Conservation (phyloP, 1,140 invertebrate genomes). For the Drosophila nikananu region DNA sequence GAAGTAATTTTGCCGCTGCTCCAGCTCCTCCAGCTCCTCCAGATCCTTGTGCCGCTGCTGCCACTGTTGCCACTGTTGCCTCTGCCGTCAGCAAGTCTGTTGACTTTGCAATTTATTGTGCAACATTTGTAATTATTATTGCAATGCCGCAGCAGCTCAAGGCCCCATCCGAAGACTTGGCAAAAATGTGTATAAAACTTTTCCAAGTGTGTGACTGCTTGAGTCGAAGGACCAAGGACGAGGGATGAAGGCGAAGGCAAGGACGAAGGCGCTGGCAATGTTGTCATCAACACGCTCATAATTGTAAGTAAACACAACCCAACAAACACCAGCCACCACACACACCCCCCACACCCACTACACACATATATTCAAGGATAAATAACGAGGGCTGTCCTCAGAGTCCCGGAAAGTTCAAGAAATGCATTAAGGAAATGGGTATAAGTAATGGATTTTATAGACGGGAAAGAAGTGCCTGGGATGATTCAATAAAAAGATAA, state of each 20-base stretch:
- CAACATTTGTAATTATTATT: constrained; percentile 85
- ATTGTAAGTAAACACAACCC: constrained; percentile 80
- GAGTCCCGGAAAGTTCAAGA: constrained; percentile 17
- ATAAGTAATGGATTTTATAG: constrained; percentile 10
- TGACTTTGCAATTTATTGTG: constrained; percentile 84
- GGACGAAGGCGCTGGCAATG: constrained; percentile 35
- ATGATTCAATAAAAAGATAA: not conserved
- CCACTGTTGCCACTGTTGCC: not conserved
- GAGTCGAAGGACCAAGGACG: constrained; percentile 47
- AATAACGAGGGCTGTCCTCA: constrained; percentile 26
- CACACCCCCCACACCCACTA: constrained; percentile 1
- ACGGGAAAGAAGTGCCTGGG: not conserved
- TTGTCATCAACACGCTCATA: constrained; percentile 81
- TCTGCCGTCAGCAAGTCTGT: constrained; percentile 60
- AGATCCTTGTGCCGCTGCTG: constrained; percentile 2
- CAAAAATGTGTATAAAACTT: constrained; percentile 39
- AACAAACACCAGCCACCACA: constrained; percentile 50
- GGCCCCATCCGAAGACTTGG: constrained; percentile 34
- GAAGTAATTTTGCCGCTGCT: constrained; percentile 75
- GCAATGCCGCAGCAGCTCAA: constrained; percentile 65
- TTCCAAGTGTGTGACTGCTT: constrained; percentile 73
- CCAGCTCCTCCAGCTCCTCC: constrained; percentile 7
- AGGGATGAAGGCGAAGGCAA: constrained; percentile 13
- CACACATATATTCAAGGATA: constrained; percentile 17
- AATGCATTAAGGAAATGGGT: constrained; percentile 18